A percentile compares a stretch with the other conserved stretches of the same genome.
Evolutionary conservation across 2,888 invertebrate species (phyloP).

Genomic region (Caenorhabditis imperialis): DNA sequence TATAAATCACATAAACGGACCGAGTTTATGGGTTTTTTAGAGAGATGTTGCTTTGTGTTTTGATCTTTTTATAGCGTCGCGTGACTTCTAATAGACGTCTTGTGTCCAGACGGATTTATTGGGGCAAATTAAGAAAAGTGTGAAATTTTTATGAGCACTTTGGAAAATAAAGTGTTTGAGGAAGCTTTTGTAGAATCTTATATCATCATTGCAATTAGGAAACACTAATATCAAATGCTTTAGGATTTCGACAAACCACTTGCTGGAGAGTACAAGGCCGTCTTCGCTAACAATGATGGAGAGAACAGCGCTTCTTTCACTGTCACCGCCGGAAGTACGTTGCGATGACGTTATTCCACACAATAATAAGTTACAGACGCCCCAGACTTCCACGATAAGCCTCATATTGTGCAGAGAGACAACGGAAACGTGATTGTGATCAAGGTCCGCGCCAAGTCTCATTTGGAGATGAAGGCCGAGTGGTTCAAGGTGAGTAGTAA

Average conservation of each 20-base stretch:
- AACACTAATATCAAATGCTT: no score
- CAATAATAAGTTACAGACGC: slow-evolving; percentile 76
- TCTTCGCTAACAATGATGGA: slow-evolving; percentile 72
- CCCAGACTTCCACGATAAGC: slow-evolving; percentile 78
- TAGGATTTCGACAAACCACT: slow-evolving; percentile 78
- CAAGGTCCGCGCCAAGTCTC: slow-evolving; percentile 78
- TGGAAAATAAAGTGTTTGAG: no score
- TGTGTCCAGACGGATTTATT: no score
- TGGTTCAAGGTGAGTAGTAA: slow-evolving; percentile 74
- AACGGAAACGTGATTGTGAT: slow-evolving; percentile 77
- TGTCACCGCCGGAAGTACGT: slow-evolving; percentile 77
- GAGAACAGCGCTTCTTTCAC: slow-evolving; percentile 77
- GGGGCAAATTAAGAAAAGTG: no score
- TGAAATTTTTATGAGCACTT: no score
- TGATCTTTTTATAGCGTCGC: slow-evolving; percentile 22
- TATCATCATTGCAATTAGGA: no score
- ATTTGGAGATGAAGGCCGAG: slow-evolving; percentile 76
- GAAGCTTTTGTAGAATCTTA: no score
- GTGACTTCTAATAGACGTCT: no score
- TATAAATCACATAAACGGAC: slow-evolving; percentile 54
- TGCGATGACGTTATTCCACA: no score
- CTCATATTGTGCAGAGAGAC: slow-evolving; percentile 78
- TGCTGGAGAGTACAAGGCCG: slow-evolving; percentile 77
- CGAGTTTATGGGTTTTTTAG: no score
- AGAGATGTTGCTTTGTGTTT: slow-evolving; percentile 7